Evolutionary conservation across 2,888 invertebrate species (phyloP), one percentile per base, ranked within the genome.

Genomic region (Priocnemis perturbator): DNA sequence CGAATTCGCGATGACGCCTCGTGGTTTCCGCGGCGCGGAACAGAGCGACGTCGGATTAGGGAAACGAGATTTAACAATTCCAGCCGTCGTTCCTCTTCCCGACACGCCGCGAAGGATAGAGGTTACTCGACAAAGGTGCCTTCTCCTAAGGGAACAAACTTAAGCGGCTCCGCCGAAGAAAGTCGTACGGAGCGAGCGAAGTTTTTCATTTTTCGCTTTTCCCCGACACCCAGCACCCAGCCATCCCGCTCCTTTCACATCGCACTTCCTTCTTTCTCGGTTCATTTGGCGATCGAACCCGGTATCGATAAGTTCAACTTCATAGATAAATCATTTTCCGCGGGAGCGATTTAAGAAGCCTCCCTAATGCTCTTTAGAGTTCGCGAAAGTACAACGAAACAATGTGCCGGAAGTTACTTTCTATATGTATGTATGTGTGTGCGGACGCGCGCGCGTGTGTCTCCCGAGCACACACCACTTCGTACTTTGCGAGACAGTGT

Each of bases 301-400:
- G 47, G 19, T 47, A 56, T 60, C 66, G 63, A 20, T 37, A 62
- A 60, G 64, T 48, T 55, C 64, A 63, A 76, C 67, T 73, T 76
- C 53, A 7, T 63, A 48, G 63, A 65, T 69, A 70, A 58, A 77
- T 77, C 77, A 69, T 72, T 21, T 68, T 44, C 17, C 55, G 37
- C 4, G 47, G 26, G 56, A 60, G 57, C 65, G 72, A 72, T 69
- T 69, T 77, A 73, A 62, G 53, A 50, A 59, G 65, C 64, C 67
- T 68, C 65, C 70, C 73, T 77, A 77, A 77, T 73, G 74, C 67
- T 61, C 69, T 59, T 70, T 59, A 23, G 45, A 70, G 71, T 67
- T 73, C 30, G 21, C 30, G 23, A 45, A 67, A 67, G 61, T 52
- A 23, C 59, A 21, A 15, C 30, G 59, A 61, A 37, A 61, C 56